Conservation (phyloP, 2,113 vertebrate species). For the human (Homo sapiens) region DNA sequence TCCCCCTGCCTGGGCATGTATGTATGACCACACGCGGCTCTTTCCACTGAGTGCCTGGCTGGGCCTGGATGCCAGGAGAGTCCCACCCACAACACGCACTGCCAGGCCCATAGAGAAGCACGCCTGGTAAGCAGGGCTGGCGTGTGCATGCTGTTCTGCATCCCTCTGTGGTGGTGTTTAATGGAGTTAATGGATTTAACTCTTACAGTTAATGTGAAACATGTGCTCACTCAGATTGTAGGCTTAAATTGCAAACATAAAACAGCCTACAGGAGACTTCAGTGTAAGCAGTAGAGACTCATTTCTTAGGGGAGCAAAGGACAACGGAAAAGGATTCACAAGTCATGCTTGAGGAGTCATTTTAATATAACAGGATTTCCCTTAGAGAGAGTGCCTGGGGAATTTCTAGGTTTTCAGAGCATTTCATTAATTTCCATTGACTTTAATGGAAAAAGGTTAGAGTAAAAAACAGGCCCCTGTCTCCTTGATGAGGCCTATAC, state of each 20-base stretch:
- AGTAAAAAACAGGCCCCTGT: not conserved
- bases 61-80: not conserved
- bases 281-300: not conserved
- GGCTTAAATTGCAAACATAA: slow-evolving; percentile 47
- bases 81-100: not conserved
- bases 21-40: not conserved
- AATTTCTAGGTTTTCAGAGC: slow-evolving; percentile 6
- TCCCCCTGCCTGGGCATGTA: not conserved
- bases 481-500: not conserved
- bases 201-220: not conserved
- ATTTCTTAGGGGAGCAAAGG: slow-evolving; percentile 14
- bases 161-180: not conserved
- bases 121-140: not conserved
- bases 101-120: not conserved
- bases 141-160: not conserved
- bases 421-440: not conserved
- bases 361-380: not conserved
- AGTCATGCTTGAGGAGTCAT: not conserved
- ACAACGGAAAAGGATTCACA: slow-evolving; percentile 29
- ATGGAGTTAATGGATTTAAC: not conserved
- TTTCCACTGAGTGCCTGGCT: not conserved
- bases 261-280: not conserved
- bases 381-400: not conserved
- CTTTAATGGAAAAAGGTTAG: not conserved
- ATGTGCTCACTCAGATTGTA: slow-evolving; percentile 4